Evolutionary conservation across 2,113 vertebrate species (phyloP).

Genomic region (Xerus inauris): DNA sequence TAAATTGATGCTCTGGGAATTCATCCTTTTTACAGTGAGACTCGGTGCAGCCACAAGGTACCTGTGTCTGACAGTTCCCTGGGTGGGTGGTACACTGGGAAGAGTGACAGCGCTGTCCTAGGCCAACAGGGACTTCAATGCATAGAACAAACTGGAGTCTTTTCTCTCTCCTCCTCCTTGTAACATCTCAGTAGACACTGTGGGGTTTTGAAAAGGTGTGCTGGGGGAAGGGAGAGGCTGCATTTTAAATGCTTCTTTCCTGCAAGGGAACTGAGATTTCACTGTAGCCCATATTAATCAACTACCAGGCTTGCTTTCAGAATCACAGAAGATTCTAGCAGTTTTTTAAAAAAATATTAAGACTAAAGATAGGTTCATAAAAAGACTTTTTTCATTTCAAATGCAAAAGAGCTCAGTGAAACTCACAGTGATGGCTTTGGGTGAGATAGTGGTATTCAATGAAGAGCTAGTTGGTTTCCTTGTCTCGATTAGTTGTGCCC

Average conservation of each 20-base stretch:
- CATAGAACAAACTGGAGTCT: not conserved
- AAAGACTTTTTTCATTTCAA: slow-evolving; percentile 61
- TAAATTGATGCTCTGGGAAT: not conserved
- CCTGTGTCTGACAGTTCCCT: not conserved
- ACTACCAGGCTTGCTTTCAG: slow-evolving; percentile 51
- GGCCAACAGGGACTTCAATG: not conserved
- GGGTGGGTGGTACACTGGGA: not conserved
- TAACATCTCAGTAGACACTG: not conserved
- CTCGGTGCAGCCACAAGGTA: no score
- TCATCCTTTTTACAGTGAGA: slow-evolving; percentile 40
- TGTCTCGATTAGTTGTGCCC: not conserved
- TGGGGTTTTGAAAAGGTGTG: not conserved
- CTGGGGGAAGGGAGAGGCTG: not conserved
- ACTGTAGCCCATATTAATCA: not conserved
- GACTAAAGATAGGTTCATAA: slow-evolving; percentile 39
- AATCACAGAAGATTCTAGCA: slow-evolving; percentile 41
- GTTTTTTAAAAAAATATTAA: slow-evolving; percentile 52
- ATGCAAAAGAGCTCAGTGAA: slow-evolving; percentile 36
- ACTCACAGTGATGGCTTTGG: not conserved
- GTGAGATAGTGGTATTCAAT: not conserved
- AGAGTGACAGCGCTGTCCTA: not conserved
- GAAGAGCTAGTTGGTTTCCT: not conserved
- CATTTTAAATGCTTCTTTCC: not conserved
- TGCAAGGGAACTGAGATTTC: not conserved
- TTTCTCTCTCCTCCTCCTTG: not conserved